phyloP scores from a whole-genome alignment of 2,113 vertebrate genomes.

The Puffinus mauretanicus region DNA sequence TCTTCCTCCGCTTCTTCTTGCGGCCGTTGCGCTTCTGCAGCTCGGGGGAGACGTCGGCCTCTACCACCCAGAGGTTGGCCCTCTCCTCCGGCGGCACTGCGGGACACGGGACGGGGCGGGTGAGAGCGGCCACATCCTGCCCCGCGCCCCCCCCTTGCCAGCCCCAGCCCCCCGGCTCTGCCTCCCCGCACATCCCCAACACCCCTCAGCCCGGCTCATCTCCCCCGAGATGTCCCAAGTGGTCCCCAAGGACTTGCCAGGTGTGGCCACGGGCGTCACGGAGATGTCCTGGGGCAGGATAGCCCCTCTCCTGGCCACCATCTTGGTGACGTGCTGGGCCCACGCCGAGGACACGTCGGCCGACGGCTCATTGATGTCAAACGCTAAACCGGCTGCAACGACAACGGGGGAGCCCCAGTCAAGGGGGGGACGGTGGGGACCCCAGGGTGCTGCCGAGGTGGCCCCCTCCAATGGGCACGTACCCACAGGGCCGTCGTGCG shows the following conservation, averaged over 20 bases:
- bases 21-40: conserved; percentile 79
- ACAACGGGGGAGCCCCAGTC: background rate
- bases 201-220: background rate
- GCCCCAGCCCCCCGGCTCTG: background rate
- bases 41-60: conserved; percentile 87
- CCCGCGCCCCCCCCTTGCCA: accelerated
- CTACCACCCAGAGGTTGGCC: conserved; percentile 87
- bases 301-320: conserved; percentile 95
- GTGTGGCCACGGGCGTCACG: conserved; percentile 89
- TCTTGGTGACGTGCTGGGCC: conserved; percentile 97
- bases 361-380: conserved; percentile 92
- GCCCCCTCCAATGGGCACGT: accelerated
- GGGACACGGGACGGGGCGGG: accelerated
- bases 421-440: background rate
- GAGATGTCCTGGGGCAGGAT: conserved; percentile 96
- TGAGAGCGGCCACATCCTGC: accelerated
- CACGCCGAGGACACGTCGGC: conserved; percentile 93
- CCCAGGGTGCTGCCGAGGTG: accelerated
- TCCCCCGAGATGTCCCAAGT: too few species aligned
- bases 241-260: conserved; percentile 73
- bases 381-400: conserved; percentile 86
- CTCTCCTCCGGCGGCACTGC: conserved; percentile 89
- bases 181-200: background rate
- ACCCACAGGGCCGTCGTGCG: conserved; percentile 96
- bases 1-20: conserved; percentile 88